These are phyloP conservation scores for Chlamydotis undulata DNA, from an alignment of 2,113 vertebrate species.

Conservation along the genomic window DNA sequence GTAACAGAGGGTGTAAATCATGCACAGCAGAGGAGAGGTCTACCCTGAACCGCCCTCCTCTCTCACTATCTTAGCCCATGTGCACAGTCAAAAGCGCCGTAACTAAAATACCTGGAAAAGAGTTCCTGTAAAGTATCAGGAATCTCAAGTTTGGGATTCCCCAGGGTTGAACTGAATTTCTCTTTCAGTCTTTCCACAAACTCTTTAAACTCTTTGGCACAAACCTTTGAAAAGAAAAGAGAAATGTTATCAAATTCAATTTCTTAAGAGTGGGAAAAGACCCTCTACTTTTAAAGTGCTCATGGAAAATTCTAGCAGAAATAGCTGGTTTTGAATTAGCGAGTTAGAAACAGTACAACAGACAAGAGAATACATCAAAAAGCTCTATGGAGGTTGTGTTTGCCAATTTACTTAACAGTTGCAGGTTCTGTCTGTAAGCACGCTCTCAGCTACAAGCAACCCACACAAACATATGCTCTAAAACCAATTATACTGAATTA, in stretches of 20 bases:
- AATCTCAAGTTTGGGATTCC: conserved; percentile 72
- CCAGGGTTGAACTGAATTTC: conserved; percentile 87
- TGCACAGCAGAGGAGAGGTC: not conserved
- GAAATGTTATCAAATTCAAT: not conserved
- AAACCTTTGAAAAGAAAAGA: conserved; percentile 77
- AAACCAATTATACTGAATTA: not conserved
- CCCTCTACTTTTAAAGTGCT: not conserved
- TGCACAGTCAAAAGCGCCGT: not conserved
- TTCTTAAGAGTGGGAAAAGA: not conserved
- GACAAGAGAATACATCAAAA: not conserved
- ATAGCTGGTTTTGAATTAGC: not conserved
- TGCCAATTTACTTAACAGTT: not conserved
- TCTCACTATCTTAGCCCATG: not conserved
- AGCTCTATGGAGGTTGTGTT: not conserved
- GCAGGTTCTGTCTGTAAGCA: not conserved
- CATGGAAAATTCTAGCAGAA: not conserved
- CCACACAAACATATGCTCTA: not conserved
- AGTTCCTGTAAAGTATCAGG: conserved; percentile 88
- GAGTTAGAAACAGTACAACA: not conserved
- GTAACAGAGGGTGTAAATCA: not conserved
- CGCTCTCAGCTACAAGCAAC: not conserved
- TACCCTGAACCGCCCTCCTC: not conserved
- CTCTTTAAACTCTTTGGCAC: conserved; percentile 85
- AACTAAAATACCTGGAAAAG: conserved; percentile 80
- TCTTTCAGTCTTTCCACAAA: conserved; percentile 86